Conservation (phyloP, 2,888 invertebrate species). For the Lingula anatina region DNA sequence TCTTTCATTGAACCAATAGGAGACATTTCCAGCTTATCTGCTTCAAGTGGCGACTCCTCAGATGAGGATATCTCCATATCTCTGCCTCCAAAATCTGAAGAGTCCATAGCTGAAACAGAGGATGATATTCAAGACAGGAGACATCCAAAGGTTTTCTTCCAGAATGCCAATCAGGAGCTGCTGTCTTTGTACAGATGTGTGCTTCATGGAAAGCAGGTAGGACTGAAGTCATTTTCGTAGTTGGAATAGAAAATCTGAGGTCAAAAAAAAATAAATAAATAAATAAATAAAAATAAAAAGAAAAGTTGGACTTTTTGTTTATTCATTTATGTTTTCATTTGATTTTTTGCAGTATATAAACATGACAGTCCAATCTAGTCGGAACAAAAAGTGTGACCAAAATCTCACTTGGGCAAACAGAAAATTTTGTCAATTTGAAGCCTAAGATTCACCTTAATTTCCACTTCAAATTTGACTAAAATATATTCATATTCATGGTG, state of each 20-base stretch:
- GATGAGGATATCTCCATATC: not conserved
- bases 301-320: too few relatives aligned
- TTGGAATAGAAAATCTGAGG: too few relatives aligned
- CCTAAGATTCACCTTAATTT: not conserved
- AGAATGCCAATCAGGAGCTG: conserved; percentile 64
- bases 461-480: not conserved
- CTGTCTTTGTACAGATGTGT: conserved; percentile 72
- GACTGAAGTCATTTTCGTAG: not conserved
- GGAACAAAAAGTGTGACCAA: too few relatives aligned
- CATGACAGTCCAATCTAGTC: too few relatives aligned
- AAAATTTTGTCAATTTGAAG: not conserved
- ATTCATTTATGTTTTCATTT: not conserved
- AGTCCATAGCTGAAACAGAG: not conserved
- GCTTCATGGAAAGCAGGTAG: conserved; percentile 63
- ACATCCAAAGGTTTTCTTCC: conserved; percentile 68
- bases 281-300: too few relatives aligned
- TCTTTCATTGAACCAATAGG: too few relatives aligned
- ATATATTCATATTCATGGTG: conserved; percentile 1
- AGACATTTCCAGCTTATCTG: not conserved
- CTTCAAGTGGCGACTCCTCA: not conserved
- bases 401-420: not conserved
- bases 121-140: conserved; percentile 15
- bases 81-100: not conserved
- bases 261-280: too few relatives aligned
- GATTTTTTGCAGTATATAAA: not conserved